phyloP scores from a whole-genome alignment of 2,113 vertebrate species.

The Poeciliopsis turrubarensis region DNA sequence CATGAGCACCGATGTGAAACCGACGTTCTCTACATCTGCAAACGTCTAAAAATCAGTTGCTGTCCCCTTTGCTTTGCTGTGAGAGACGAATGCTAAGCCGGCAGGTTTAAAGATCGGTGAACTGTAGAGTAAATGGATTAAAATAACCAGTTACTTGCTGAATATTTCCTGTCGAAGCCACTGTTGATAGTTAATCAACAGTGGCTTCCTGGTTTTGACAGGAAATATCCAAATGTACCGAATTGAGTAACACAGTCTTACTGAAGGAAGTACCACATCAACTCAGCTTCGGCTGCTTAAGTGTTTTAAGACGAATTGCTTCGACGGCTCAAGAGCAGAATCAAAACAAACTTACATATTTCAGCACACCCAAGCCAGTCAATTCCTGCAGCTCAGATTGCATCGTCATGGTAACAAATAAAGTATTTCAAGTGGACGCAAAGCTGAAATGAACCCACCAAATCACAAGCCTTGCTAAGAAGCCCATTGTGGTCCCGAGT shows the following conservation, averaged over 20 bases:
- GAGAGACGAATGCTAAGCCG: no score
- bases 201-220: constrained; percentile 31
- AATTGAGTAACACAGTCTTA: background rate
- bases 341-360: constrained; percentile 7
- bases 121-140: no score
- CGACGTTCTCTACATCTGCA: no score
- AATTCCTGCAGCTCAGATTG: constrained; percentile 51
- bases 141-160: background rate
- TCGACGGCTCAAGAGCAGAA: background rate
- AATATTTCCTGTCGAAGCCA: background rate
- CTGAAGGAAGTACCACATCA: background rate
- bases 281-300: background rate
- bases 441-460: constrained; percentile 24
- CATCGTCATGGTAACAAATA: constrained; percentile 11
- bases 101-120: no score
- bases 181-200: background rate
- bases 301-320: background rate
- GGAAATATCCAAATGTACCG: background rate
- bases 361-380: constrained; percentile 10
- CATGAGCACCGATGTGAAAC: no score
- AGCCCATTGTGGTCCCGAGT: constrained; percentile 37
- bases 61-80: no score
- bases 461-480: constrained; percentile 23
- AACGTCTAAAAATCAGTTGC: no score
- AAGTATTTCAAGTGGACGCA: constrained; percentile 30